Evolutionary conservation across 2,113 vertebrate species (phyloP).

Genomic region (Mormyrus iriodes): DNA sequence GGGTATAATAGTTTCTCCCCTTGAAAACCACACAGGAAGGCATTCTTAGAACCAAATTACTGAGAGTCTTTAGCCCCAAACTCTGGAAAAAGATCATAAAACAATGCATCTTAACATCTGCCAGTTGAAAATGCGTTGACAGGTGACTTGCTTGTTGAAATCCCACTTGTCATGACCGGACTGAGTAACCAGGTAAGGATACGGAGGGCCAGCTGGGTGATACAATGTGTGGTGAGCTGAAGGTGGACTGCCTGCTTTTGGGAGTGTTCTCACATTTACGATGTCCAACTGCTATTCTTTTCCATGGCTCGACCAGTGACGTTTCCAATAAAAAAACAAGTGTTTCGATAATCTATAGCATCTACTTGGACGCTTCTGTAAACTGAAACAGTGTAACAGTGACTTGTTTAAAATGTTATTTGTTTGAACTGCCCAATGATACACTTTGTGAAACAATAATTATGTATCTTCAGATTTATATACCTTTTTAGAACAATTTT

Average conservation of each 20-base stretch:
- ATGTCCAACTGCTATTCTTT: neutral
- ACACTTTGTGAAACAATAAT: no score
- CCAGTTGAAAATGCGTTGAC: neutral
- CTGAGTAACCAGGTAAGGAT: neutral
- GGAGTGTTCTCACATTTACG: neutral
- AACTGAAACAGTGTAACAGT: neutral
- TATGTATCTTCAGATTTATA: neutral
- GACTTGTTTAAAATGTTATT: neutral
- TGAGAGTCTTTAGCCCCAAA: slow-evolving; percentile 68
- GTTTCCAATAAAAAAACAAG: neutral
- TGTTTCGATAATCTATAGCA: no score
- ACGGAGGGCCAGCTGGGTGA: neutral
- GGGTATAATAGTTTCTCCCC: neutral
- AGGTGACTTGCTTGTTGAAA: neutral
- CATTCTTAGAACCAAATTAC: slow-evolving; percentile 39
- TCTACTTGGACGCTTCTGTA: no score
- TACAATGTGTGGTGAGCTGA: neutral
- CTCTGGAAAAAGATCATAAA: slow-evolving; percentile 49
- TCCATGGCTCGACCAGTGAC: neutral
- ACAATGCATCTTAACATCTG: neutral
- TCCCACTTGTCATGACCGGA: neutral
- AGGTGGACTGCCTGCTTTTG: neutral
- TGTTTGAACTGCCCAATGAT: neutral
- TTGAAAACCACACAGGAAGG: slow-evolving; percentile 49
- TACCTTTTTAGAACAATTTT: neutral